Evolutionary conservation across 2,113 vertebrate species (phyloP).

Genomic region (Zosterops borbonicus): DNA sequence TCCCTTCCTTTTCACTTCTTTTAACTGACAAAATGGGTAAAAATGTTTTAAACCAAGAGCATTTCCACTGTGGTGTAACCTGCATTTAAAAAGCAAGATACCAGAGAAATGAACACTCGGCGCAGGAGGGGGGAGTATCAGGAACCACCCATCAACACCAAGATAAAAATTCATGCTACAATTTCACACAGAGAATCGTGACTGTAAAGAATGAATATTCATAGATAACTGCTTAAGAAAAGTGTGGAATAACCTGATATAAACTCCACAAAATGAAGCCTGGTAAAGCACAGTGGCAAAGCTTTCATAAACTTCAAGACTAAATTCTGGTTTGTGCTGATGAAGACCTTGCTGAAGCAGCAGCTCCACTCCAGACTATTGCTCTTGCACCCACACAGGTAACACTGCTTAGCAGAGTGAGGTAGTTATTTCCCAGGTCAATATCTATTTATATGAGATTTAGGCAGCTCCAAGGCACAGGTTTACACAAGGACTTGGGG

Average conservation of each 20-base stretch:
- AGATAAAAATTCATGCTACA: neutral
- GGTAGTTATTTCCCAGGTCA: neutral
- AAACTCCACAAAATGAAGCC: neutral
- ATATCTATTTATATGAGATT: neutral
- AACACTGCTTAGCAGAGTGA: neutral
- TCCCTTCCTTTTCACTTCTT: neutral
- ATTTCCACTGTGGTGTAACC: neutral
- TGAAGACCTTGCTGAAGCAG: neutral
- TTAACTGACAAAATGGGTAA: neutral
- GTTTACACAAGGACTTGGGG: neutral
- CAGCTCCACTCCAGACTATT: neutral
- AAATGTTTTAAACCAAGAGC: neutral
- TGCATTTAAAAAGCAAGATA: neutral
- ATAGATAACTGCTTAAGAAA: neutral
- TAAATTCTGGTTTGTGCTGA: neutral
- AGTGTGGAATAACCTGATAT: neutral
- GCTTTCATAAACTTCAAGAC: neutral
- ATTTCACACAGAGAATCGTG: neutral
- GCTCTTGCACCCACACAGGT: neutral
- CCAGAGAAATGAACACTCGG: neutral
- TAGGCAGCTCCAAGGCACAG: neutral
- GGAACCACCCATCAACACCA: neutral
- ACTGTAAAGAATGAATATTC: neutral
- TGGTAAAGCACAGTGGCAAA: neutral
- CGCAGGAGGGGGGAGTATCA: neutral